These are phyloP conservation scores for Lontra canadensis DNA, from an alignment of 2,113 vertebrate species.

Conservation along the genomic window DNA sequence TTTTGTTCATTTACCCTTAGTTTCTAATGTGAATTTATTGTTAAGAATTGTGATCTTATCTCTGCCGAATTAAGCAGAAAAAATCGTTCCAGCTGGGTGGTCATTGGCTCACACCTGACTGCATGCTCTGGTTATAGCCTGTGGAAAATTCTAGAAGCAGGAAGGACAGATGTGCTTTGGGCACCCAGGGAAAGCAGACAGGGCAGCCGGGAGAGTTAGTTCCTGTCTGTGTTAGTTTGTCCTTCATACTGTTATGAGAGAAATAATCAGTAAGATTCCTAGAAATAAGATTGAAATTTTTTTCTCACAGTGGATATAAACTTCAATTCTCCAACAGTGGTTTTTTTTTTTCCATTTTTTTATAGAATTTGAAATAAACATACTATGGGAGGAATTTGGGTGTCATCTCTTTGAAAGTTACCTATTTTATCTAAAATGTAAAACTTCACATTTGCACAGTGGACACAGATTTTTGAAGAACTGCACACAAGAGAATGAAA, in stretches of 20 bases:
- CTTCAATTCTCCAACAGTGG: neutral
- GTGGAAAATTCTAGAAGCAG: neutral
- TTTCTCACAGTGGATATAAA: neutral
- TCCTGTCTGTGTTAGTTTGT: neutral
- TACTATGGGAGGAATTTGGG: neutral
- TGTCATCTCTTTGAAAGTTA: neutral
- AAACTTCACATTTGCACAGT: neutral
- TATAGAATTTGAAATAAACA: neutral
- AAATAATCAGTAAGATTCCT: neutral
- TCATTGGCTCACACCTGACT: neutral
- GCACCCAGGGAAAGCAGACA: neutral
- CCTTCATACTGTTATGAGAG: neutral
- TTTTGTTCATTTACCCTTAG: neutral
- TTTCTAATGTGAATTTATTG: neutral
- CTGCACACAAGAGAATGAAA: neutral
- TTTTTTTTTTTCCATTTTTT: neutral
- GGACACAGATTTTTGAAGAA: neutral
- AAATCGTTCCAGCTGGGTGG: neutral
- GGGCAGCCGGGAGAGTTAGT: neutral
- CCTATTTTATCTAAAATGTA: neutral
- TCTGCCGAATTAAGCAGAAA: slow-evolving; percentile 4
- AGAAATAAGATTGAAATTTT: neutral
- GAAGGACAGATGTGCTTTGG: neutral
- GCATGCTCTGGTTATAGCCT: neutral
- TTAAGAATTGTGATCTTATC: neutral